Base-by-base conservation (phyloP, 2,797 vertebrate species). In the Distichodus sexfasciatus region DNA sequence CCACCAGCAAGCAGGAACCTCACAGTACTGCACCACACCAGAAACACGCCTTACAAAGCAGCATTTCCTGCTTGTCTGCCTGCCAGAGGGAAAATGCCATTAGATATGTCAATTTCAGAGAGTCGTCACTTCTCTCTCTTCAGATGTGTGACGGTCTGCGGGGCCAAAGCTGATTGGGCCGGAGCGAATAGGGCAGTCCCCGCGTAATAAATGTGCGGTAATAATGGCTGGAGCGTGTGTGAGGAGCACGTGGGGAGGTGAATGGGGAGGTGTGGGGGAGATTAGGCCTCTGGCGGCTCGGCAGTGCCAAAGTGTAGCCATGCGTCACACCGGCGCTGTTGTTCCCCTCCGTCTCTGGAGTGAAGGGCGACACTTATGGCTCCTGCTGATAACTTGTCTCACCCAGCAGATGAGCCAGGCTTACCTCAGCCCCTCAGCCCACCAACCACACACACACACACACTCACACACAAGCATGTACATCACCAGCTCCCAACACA, bases 321-420 rank as follows among this genome's bases (percentile, higher is more conserved):
- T 86, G 91, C 89, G 85, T 86, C 84, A 90, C 90, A 89, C 84
- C 83, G 83, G 79, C 88, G 60, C 84, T 80, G 84, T 87, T 86
- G 84, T 87, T 90, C 79, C 84, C 79, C 79, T 74, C 72, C 82
- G 89, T 88, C 89, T 90, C 89, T 85, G 64, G 85, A 88, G 87
- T 87, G 82, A 87, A 83, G 87, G 84, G 85, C 87, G 85, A 89
- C 84, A 82, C 86, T 89, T 85, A 83, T 84, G 86, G 87, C 84
- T 85, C 88, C 82, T 83, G 79, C 82, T 85, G 83, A 89, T 85
- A 88, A 90, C 88, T 89, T 86, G 87, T 87, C 87, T 85, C 86
- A 86, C 87, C 89, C 88, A 80, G 86, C 84, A 90, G 89, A 86
- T 85, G 85, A 87, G 81, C 79, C 77, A 83, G 69, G 73, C 69